phyloP scores from a whole-genome alignment of 2,113 vertebrate genomes.

The Albula glossodonta region DNA sequence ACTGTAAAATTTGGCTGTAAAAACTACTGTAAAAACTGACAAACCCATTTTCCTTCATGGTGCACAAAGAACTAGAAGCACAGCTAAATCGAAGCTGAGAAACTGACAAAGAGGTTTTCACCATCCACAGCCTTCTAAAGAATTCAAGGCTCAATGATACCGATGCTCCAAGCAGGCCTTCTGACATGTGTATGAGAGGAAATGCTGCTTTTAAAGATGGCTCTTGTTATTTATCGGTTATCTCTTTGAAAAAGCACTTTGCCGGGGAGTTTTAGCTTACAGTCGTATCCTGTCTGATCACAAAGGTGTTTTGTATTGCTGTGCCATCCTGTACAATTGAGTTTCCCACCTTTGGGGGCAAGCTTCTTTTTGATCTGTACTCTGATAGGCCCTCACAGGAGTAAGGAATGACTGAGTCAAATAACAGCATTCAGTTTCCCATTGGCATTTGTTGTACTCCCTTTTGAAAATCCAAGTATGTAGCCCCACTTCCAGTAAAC shows the following conservation, averaged over 20 bases:
- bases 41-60: background rate
- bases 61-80: background rate
- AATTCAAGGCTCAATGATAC: background rate
- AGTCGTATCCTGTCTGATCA: background rate
- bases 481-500: background rate
- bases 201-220: background rate
- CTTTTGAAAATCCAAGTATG: background rate
- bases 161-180: background rate
- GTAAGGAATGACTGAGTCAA: background rate
- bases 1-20: background rate
- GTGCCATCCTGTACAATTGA: background rate
- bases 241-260: background rate
- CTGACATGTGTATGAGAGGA: background rate
- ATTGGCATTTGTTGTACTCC: background rate
- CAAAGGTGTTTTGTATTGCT: background rate
- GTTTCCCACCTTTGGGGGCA: background rate
- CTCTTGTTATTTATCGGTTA: background rate
- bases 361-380: conserved; percentile 19
- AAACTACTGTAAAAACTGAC: too few relatives aligned
- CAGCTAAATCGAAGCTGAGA: background rate
- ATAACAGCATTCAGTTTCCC: background rate
- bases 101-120: background rate
- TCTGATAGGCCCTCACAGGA: background rate
- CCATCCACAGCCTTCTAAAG: background rate
- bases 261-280: background rate